A percentile compares a stretch with the other conserved stretches of the same genome.
Evolutionary conservation across 2,113 vertebrate genomes (phyloP).

Genomic region (Onychostoma macrolepis): DNA sequence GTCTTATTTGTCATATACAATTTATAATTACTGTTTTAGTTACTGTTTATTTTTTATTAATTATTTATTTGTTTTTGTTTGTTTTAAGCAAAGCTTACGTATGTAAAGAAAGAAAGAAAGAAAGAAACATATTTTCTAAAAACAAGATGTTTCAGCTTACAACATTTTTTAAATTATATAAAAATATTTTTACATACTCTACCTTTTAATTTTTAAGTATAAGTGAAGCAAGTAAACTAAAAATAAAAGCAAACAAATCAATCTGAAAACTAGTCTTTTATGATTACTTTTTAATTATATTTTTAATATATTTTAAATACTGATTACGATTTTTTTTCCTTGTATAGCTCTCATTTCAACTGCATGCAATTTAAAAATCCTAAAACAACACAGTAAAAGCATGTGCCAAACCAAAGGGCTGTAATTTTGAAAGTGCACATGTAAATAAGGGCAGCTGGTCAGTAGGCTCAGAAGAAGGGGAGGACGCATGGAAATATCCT

Average conservation of each 20-base stretch:
- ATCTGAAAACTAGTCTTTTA: neutral
- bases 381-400: neutral
- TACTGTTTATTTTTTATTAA: no score
- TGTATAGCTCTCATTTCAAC: neutral
- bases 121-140: no score
- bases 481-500: conserved; percentile 34
- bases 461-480: neutral
- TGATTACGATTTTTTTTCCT: neutral
- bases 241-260: no score
- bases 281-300: neutral
- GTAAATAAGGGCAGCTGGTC: conserved; percentile 36
- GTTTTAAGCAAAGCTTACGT: no score
- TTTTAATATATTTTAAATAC: neutral
- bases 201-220: no score
- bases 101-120: no score
- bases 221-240: neutral
- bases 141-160: no score
- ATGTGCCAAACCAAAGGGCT: neutral
- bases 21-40: no score
- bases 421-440: conserved; percentile 7
- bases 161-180: neutral
- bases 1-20: no score
- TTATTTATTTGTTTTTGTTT: no score
- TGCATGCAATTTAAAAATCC: neutral
- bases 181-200: neutral